Percentiles rank a stretch among this genome's conserved stretches.
These are phyloP conservation scores for Pholis gunnellus DNA, from an alignment of 2,113 vertebrate species.

Conservation along the genomic window DNA sequence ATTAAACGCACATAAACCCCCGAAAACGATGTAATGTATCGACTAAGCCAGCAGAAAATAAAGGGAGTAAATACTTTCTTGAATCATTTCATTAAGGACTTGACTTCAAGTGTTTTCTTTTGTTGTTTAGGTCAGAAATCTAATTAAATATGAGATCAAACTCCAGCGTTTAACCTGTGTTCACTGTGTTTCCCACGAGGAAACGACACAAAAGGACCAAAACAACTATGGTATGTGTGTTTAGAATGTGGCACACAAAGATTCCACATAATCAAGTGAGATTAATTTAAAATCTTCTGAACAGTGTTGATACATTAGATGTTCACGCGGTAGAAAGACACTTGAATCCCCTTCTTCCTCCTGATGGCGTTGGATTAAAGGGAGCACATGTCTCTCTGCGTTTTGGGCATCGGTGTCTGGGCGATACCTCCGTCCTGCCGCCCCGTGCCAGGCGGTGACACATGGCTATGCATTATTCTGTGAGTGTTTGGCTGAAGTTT, in stretches of 20 bases:
- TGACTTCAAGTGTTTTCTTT: background rate
- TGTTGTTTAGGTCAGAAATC: background rate
- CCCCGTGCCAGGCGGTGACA: conserved; percentile 59
- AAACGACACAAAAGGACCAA: conserved; percentile 6
- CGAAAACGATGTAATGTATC: too few relatives aligned
- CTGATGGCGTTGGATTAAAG: conserved; percentile 39
- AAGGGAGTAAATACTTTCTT: too few relatives aligned
- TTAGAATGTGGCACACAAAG: background rate
- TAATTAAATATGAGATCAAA: background rate
- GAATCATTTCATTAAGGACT: background rate
- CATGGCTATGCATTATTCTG: conserved; percentile 58
- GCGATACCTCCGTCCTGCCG: conserved; percentile 22
- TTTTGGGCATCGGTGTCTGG: conserved; percentile 49
- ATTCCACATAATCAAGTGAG: background rate
- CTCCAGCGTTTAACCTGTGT: background rate
- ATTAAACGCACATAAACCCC: too few relatives aligned
- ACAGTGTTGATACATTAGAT: background rate
- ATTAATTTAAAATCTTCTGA: background rate
- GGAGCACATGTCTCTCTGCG: conserved; percentile 43
- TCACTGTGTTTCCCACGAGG: background rate
- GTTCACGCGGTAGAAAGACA: background rate
- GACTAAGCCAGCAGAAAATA: too few relatives aligned
- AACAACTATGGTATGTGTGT: background rate
- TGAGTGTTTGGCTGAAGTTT: conserved; percentile 5
- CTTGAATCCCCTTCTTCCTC: background rate